These are phyloP conservation scores for Melanotaenia duboulayi DNA, from an alignment of 2,113 vertebrate genomes.

Conservation along the genomic window DNA sequence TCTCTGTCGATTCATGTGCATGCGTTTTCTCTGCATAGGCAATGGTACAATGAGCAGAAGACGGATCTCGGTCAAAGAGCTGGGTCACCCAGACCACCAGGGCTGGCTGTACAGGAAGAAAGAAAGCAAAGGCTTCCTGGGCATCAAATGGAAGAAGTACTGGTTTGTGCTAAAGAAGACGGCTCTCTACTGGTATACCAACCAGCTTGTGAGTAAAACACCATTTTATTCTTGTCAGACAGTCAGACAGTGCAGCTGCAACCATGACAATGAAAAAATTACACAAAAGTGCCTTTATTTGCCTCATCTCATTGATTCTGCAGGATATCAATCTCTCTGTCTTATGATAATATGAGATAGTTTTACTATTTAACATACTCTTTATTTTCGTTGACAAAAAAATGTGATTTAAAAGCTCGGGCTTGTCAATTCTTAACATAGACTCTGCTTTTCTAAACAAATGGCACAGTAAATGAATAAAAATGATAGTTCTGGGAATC, in stretches of 20 bases:
- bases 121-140: constrained; percentile 91
- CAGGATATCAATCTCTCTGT: not conserved
- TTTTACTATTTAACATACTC: not conserved
- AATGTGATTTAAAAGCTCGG: not conserved
- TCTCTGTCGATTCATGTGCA: not conserved
- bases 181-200: constrained; percentile 93
- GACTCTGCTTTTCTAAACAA: no score
- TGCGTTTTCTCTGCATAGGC: constrained; percentile 76
- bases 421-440: not conserved
- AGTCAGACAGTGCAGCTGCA: not conserved
- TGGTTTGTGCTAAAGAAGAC: constrained; percentile 97
- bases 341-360: not conserved
- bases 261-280: not conserved
- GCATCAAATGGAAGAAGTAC: constrained; percentile 98
- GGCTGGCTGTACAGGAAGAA: constrained; percentile 98
- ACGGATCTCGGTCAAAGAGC: constrained; percentile 94
- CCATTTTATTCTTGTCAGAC: no score
- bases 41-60: constrained; percentile 93
- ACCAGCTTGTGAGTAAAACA: constrained; percentile 88
- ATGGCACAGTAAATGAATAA: no score
- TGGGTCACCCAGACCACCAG: constrained; percentile 92
- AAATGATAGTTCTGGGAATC: no score
- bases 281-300: not conserved
- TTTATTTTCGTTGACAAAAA: not conserved
- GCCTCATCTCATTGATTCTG: not conserved